These are phyloP conservation scores for Arrhamphus sclerolepis DNA, from an alignment of 2,797 vertebrate species.

Conservation along the genomic window DNA sequence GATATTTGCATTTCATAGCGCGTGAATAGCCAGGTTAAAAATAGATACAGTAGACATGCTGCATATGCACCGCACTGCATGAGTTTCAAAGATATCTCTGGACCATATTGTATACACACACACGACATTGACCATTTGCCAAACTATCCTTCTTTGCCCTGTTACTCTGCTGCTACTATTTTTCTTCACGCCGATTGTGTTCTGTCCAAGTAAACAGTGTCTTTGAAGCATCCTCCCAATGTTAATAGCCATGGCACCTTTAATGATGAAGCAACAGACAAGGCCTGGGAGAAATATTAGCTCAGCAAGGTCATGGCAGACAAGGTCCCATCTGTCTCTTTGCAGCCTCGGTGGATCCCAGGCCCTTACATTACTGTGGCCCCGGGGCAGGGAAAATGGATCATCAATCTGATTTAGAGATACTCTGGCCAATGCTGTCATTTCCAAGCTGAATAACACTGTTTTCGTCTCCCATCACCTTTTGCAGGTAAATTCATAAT, in stretches of 20 bases:
- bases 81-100: constrained; percentile 4
- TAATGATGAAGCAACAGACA: constrained; percentile 77
- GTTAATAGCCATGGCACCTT: constrained; percentile 73
- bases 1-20: neutral
- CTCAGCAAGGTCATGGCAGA: constrained; percentile 80
- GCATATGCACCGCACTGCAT: neutral
- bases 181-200: constrained; percentile 43
- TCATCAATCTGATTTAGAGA: constrained; percentile 81
- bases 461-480: constrained; percentile 57
- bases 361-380: constrained; percentile 73
- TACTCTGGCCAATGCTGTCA: constrained; percentile 63
- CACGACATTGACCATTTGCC: constrained; percentile 29
- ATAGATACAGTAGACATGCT: neutral
- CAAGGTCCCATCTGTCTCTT: constrained; percentile 82
- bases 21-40: neutral
- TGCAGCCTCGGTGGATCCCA: constrained; percentile 68
- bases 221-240: constrained; percentile 71
- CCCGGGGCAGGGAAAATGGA: constrained; percentile 73
- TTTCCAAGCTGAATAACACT: constrained; percentile 66
- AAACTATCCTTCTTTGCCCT: constrained; percentile 44
- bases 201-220: constrained; percentile 66
- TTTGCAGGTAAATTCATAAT: constrained; percentile 68
- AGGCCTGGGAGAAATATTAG: constrained; percentile 75
- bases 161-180: constrained; percentile 41
- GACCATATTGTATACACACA: constrained; percentile 3